Base-by-base conservation (phyloP, 2,113 vertebrate species). In the Montifringilla adamsi region DNA sequence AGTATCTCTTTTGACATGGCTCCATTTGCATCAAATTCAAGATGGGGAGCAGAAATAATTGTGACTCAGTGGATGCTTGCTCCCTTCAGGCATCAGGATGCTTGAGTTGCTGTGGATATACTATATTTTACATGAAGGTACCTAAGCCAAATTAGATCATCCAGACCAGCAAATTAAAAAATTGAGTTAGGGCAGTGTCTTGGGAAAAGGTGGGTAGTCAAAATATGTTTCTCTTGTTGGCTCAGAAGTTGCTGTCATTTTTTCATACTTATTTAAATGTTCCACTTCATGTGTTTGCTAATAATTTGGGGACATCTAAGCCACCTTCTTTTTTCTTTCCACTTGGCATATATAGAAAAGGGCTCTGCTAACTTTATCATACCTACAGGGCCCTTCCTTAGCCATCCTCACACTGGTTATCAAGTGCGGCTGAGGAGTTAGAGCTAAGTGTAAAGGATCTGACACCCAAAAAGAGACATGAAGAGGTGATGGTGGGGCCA, bases 1-100 rank as follows among this genome's bases (percentile, higher is more conserved):
- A 49, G 35, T 10, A 43, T 1, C 37, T 21, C 21, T 28, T 17
- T 41, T 60, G 26, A n/a, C 23, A n/a, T 0, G 0, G 21, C 4
- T 70, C 5, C 33, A 15, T 68, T 76, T 76, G 10, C 17, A 73
- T n/a, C 44, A 64, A 46, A 79, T 58, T 33, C 24, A 63, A 68
- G 7, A 62, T 44, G 12, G 7, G 23, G 7, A 84, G 7, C 2
- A 73, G 49, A 46, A 72, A 47, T 13, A 23, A 56, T 33, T 28
- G 13, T 62, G 24, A 82, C 41, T 52, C 15, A 13, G 26, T 49
- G 26, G 7, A 15, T 70, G 4, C 7, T 60, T 66, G 16, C 18
- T 44, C 28, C 17, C 11, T 41, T 9, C 14, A 82, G 27, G 17
- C 9, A 58, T 60, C 27, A 60, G 11, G 20, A 50, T 49, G 33